These are phyloP conservation scores for Erynnis tages DNA, from an alignment of 2,888 invertebrate species.

Conservation along the genomic window DNA sequence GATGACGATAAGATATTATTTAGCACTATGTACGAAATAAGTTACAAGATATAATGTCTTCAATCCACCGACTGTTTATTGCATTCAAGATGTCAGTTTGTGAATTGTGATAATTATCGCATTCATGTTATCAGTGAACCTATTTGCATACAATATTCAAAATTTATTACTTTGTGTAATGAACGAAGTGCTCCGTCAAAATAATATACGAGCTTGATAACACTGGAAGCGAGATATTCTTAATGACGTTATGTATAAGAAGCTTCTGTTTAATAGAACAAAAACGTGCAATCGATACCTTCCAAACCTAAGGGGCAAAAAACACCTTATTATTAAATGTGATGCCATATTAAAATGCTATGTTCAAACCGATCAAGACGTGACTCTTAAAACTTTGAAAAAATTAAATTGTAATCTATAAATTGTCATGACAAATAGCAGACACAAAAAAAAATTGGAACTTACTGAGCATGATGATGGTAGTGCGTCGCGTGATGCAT, in stretches of 20 bases:
- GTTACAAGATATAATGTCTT: slow-evolving; percentile 9
- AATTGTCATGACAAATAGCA: slow-evolving; percentile 9
- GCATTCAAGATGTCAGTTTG: slow-evolving; percentile 10
- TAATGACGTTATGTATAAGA: slow-evolving; percentile 12
- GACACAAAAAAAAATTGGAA: slow-evolving; percentile 35
- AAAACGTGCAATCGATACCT: neutral
- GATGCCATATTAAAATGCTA: neutral
- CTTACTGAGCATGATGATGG: slow-evolving; percentile 78
- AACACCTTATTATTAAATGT: too few relatives aligned
- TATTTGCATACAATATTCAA: slow-evolving; percentile 27
- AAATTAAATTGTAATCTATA: neutral
- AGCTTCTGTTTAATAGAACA: slow-evolving; percentile 22
- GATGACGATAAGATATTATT: too few relatives aligned
- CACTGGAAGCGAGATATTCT: slow-evolving; percentile 3
- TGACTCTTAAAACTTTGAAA: neutral
- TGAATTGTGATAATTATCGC: slow-evolving; percentile 26
- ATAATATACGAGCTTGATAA: slow-evolving; percentile 17
- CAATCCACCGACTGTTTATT: slow-evolving; percentile 7
- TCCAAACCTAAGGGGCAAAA: neutral
- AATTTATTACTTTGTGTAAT: slow-evolving; percentile 25
- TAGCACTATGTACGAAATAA: neutral
- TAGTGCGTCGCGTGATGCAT: slow-evolving; percentile 82
- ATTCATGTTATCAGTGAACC: slow-evolving; percentile 16
- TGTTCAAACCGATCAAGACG: neutral
- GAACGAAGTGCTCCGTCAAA: slow-evolving; percentile 14